phyloP scores from a whole-genome alignment of 92 coral and sea anemone genomes.

The Palythoa grandis region DNA sequence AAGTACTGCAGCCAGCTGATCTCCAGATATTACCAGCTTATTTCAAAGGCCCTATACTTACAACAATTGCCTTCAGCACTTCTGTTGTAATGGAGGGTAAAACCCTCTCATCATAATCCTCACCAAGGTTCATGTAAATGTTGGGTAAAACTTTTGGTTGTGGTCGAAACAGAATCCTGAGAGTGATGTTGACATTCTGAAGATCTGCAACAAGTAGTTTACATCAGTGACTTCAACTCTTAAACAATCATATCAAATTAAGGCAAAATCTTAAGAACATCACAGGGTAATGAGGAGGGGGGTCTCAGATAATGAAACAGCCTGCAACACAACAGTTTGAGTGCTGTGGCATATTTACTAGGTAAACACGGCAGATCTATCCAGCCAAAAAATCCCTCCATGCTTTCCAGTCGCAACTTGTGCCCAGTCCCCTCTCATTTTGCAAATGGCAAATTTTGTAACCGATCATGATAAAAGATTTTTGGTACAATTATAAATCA shows the following conservation, averaged over 20 bases:
- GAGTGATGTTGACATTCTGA: constrained; percentile 96
- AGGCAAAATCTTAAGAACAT: no score
- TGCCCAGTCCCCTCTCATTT: no score
- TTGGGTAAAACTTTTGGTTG: constrained; percentile 89
- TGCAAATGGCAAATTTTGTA: no score
- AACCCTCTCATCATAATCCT: constrained; percentile 98
- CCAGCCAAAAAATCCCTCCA: no score
- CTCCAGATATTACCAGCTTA: neutral
- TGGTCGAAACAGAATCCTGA: constrained; percentile 96
- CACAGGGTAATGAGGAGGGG: no score
- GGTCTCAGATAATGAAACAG: no score
- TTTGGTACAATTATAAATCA: no score
- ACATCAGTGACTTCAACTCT: neutral
- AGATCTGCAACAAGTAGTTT: constrained; percentile 63
- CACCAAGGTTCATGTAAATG: constrained; percentile 97
- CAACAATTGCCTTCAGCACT: constrained; percentile 98
- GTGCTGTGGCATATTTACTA: no score
- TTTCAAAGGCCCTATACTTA: constrained; percentile 39
- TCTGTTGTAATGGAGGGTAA: constrained; percentile 97
- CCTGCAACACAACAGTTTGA: no score
- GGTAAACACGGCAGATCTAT: no score
- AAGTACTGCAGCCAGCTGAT: neutral
- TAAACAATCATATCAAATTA: neutral
- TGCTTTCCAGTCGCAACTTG: no score
- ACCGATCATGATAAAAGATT: no score